Conservation (phyloP, 2,888 invertebrate species). For the Ctena decussata region DNA sequence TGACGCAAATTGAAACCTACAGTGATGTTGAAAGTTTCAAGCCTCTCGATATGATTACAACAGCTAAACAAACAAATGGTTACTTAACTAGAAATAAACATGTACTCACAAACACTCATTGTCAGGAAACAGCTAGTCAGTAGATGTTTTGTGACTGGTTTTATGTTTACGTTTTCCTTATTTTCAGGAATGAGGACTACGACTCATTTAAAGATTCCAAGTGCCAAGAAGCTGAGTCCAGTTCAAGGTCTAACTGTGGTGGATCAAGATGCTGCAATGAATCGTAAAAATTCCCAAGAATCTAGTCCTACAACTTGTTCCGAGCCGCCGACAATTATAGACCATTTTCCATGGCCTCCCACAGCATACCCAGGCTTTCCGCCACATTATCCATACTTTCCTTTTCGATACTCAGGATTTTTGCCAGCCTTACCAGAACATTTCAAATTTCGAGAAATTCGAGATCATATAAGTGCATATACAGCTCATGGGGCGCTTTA, state of each 20-base stretch:
- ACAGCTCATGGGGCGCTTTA: conserved; percentile 11
- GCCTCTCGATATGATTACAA: too few species aligned
- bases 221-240: conserved; percentile 6
- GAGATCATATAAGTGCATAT: conserved; percentile 23
- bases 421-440: conserved; percentile 35
- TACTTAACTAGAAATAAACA: too few species aligned
- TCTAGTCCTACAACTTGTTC: conserved; percentile 21
- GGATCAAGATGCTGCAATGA: neutral
- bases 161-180: neutral
- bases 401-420: neutral
- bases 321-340: conserved; percentile 25
- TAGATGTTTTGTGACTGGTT: too few species aligned
- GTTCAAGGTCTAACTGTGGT: neutral
- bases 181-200: neutral
- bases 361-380: conserved; percentile 10
- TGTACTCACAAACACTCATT: too few species aligned
- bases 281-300: neutral
- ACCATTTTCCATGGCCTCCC: conserved; percentile 44
- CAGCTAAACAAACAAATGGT: too few species aligned
- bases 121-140: too few species aligned
- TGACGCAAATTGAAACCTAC: too few species aligned
- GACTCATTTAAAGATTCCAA: neutral
- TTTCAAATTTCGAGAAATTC: conserved; percentile 13
- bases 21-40: too few species aligned
- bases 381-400: conserved; percentile 28